Conservation (phyloP, 64 coral and sea anemone genomes). For the Stylophora pistillata region DNA sequence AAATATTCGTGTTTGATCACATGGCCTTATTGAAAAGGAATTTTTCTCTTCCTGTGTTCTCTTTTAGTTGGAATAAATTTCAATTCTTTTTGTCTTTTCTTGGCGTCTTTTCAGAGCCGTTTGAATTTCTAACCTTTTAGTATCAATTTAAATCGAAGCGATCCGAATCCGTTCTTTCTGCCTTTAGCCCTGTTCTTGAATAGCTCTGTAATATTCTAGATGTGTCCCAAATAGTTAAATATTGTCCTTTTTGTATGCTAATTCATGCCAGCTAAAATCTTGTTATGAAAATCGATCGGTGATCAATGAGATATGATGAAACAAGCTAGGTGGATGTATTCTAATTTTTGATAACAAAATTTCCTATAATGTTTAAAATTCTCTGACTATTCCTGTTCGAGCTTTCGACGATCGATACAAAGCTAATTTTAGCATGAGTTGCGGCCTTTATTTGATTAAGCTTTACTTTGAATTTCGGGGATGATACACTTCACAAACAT, state of each 20-base stretch:
- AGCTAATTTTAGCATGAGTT: background rate
- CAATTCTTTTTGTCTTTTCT: background rate
- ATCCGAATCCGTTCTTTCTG: too few relatives aligned
- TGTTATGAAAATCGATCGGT: background rate
- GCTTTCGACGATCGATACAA: background rate
- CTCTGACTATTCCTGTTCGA: background rate
- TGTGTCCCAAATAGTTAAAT: slow-evolving; percentile 1
- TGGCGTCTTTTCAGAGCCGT: background rate
- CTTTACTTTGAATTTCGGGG: background rate
- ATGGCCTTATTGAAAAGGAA: background rate
- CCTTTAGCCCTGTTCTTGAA: background rate
- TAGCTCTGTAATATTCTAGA: background rate
- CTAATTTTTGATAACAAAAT: background rate
- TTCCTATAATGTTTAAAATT: background rate
- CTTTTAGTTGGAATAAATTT: background rate
- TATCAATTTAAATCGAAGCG: background rate
- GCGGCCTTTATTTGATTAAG: slow-evolving; percentile 1
- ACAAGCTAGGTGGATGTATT: background rate
- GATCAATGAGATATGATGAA: background rate
- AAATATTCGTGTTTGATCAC: slow-evolving; percentile 16
- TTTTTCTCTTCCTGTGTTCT: background rate
- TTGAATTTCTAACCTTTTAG: background rate
- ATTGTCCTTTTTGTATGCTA: background rate
- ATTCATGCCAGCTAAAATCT: background rate
- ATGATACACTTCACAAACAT: background rate